Evolutionary conservation across 2,888 invertebrate species (phyloP).

Genomic region (Drosophila subsilvestris): DNA sequence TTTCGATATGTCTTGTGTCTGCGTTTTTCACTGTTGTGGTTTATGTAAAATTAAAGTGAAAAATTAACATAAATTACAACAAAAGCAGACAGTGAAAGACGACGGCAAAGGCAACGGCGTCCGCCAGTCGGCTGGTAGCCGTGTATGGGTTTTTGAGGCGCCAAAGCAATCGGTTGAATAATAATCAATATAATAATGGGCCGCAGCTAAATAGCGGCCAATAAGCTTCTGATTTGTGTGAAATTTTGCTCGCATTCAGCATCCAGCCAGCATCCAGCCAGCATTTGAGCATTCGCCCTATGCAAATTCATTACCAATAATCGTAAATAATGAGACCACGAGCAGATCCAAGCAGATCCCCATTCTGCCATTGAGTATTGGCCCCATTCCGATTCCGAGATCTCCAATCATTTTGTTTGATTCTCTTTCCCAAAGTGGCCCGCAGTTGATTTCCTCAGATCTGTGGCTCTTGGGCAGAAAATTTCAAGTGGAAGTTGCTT

Average conservation of each 20-base stretch:
- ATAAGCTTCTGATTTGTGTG: slow-evolving; percentile 78
- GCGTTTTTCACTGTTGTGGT: slow-evolving; percentile 11
- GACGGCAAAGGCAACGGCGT: neutral
- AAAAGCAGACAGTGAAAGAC: slow-evolving; percentile 15
- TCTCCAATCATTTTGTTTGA: slow-evolving; percentile 6
- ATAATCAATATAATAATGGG: slow-evolving; percentile 67
- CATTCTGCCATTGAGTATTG: slow-evolving; percentile 24
- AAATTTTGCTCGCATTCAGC: slow-evolving; percentile 67
- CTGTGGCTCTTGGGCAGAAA: slow-evolving; percentile 25
- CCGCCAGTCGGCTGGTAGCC: slow-evolving; percentile 19
- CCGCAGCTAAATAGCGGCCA: slow-evolving; percentile 64
- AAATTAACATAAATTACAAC: slow-evolving; percentile 56
- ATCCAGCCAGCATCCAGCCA: neutral
- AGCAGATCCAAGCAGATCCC: slow-evolving; percentile 30
- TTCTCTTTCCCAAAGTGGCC: neutral
- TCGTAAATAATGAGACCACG: slow-evolving; percentile 68
- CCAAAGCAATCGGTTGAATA: slow-evolving; percentile 59
- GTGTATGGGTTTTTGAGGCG: slow-evolving; percentile 40
- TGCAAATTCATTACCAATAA: slow-evolving; percentile 68
- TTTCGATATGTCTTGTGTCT: slow-evolving; percentile 61
- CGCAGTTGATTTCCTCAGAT: neutral
- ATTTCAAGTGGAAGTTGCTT: slow-evolving; percentile 59
- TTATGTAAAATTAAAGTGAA: slow-evolving; percentile 56
- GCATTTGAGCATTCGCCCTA: slow-evolving; percentile 33
- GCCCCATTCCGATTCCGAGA: slow-evolving; percentile 30